Conservation (phyloP, 2,113 vertebrate genomes). For the Brachyhypopomus occidentalis region DNA sequence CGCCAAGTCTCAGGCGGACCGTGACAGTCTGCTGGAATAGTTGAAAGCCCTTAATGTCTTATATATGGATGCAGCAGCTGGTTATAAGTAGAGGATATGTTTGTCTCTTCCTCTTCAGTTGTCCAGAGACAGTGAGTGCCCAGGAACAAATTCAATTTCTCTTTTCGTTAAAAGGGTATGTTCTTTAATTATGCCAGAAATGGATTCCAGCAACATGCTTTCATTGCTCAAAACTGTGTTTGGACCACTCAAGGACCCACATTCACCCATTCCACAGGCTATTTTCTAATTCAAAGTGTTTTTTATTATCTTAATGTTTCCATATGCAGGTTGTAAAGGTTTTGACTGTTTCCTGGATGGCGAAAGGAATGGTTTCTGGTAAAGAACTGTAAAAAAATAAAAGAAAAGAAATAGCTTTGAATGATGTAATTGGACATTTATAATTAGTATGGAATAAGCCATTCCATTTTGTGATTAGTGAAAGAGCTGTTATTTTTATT, state of each 20-base stretch:
- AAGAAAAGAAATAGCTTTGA: not conserved
- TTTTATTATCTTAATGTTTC: conserved; percentile 17
- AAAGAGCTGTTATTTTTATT: not conserved
- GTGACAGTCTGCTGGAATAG: no score
- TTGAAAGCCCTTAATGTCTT: not conserved
- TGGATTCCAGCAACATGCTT: not conserved
- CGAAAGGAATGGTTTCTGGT: not conserved
- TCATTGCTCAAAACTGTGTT: conserved; percentile 32
- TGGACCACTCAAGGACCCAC: not conserved
- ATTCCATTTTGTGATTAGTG: not conserved
- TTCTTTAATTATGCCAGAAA: conserved; percentile 38
- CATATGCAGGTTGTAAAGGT: conserved; percentile 10
- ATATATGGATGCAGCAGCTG: conserved; percentile 21
- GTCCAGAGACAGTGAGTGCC: conserved; percentile 4
- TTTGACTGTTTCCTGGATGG: not conserved
- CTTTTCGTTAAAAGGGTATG: conserved; percentile 37
- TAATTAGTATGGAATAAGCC: not conserved
- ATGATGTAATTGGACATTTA: conserved; percentile 3
- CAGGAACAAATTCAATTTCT: conserved; percentile 33
- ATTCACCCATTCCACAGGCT: not conserved
- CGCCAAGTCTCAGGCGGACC: no score
- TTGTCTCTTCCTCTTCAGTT: conserved; percentile 2
- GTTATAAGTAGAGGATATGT: conserved; percentile 27
- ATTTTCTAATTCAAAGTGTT: conserved; percentile 27
- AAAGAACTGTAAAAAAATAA: not conserved